These are phyloP conservation scores for Musca domestica DNA, from an alignment of 1,140 invertebrate genomes.

Conservation along the genomic window DNA sequence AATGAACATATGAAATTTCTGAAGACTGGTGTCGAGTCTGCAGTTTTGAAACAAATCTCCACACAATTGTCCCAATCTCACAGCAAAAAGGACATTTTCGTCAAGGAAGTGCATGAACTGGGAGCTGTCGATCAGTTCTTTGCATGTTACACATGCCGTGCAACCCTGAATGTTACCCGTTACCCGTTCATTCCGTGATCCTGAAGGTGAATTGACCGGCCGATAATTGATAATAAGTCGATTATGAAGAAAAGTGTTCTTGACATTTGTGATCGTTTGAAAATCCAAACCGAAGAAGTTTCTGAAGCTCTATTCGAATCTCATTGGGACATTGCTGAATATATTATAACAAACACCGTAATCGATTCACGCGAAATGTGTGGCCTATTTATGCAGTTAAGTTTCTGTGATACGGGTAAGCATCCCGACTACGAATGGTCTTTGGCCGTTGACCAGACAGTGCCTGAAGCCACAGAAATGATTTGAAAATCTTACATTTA, in stretches of 20 bases:
- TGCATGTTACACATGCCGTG: constrained; percentile 59
- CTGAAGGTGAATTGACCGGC: constrained; percentile 37
- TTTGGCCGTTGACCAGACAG: constrained; percentile 30
- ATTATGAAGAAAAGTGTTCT: constrained; percentile 47
- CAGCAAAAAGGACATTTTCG: constrained; percentile 46
- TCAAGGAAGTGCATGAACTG: constrained; percentile 37
- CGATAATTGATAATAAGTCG: constrained; percentile 24
- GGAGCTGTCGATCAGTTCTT: constrained; percentile 41
- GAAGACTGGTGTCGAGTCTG: constrained; percentile 42
- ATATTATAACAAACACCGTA: constrained; percentile 35
- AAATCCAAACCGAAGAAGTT: constrained; percentile 58
- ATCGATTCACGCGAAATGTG: constrained; percentile 38
- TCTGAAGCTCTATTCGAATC: constrained; percentile 60
- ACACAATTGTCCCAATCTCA: constrained; percentile 42
- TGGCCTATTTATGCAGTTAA: constrained; percentile 22
- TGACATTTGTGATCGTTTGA: constrained; percentile 58
- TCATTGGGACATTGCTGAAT: constrained; percentile 50
- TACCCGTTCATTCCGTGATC: constrained; percentile 48
- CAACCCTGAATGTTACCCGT: constrained; percentile 54
- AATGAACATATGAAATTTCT: constrained; percentile 40
- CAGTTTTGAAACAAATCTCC: constrained; percentile 33
- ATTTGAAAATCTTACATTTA: constrained; percentile 67
- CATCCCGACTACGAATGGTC: constrained; percentile 31
- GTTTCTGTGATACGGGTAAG: constrained; percentile 15
- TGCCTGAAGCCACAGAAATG: constrained; percentile 24